Conservation (phyloP, 1,140 invertebrate genomes). For the Pissodes strobi region DNA sequence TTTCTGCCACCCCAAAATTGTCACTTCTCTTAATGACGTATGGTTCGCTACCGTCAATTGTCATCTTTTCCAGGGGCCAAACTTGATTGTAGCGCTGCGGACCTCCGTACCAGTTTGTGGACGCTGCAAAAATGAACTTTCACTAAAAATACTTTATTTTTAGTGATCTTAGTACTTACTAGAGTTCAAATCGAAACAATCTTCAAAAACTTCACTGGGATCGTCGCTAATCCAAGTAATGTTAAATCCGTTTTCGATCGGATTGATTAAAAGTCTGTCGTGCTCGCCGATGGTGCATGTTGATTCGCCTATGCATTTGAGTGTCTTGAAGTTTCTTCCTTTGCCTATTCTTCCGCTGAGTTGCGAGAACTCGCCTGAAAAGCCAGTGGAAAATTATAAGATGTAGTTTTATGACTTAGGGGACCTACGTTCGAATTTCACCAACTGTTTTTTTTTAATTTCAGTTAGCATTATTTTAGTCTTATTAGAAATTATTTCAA, state of each 20-base stretch:
- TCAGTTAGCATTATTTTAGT: background rate
- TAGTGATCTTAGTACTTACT: background rate
- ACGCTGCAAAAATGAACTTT: background rate
- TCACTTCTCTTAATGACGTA: constrained; percentile 65
- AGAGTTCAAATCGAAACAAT: constrained; percentile 30
- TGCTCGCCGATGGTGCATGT: background rate
- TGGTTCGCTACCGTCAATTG: constrained; percentile 57
- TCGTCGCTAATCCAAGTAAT: constrained; percentile 24
- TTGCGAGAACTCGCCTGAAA: constrained; percentile 6
- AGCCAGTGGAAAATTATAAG: background rate
- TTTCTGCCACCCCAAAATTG: constrained; percentile 71
- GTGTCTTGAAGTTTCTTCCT: constrained; percentile 6
- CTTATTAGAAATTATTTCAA: background rate
- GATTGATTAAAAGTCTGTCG: constrained; percentile 2
- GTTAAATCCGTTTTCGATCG: constrained; percentile 21
- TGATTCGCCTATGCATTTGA: constrained; percentile 1
- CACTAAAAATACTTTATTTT: no score
- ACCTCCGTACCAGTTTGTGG: constrained; percentile 35
- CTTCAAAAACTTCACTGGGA: constrained; percentile 1
- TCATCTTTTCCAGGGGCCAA: constrained; percentile 70
- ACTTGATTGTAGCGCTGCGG: constrained; percentile 22
- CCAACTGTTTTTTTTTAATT: background rate
- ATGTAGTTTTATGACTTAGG: no score
- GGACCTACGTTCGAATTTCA: no score
- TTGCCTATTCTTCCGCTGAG: constrained; percentile 10